Evolutionary conservation across 2,113 vertebrate species (phyloP).

Genomic region (Eclectus roratus): DNA sequence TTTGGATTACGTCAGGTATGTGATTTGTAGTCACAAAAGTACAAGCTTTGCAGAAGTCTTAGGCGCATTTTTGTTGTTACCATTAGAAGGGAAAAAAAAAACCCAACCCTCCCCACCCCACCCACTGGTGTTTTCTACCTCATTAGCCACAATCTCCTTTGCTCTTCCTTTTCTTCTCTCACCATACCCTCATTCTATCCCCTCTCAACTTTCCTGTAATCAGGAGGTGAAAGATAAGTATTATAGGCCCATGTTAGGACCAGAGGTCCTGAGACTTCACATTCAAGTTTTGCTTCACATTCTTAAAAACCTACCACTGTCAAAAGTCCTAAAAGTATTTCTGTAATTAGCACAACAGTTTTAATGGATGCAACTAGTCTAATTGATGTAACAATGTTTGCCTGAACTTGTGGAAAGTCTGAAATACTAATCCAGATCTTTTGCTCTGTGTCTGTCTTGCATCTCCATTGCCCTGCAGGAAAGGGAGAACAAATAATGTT

Average conservation of each 20-base stretch:
- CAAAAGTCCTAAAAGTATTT: background rate
- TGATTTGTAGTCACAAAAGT: slow-evolving; percentile 3
- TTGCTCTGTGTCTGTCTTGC: background rate
- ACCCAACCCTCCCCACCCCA: no score
- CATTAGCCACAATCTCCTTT: background rate
- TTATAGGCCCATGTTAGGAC: background rate
- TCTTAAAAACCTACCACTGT: background rate
- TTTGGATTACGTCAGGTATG: background rate
- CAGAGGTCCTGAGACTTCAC: background rate
- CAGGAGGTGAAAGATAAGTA: background rate
- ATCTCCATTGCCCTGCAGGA: rapidly evolving
- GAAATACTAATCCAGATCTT: background rate
- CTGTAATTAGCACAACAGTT: background rate
- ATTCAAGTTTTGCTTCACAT: background rate
- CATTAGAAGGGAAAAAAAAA: background rate
- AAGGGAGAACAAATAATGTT: background rate
- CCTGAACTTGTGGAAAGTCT: background rate
- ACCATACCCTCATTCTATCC: background rate
- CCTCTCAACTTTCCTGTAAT: background rate
- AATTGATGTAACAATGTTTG: background rate
- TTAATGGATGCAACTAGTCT: background rate
- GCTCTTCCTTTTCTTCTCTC: background rate
- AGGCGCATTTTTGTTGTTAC: background rate
- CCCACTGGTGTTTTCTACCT: background rate
- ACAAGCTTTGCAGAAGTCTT: background rate